Conservation (phyloP, 2,797 vertebrate species). For the Coracias cyanogaster region DNA sequence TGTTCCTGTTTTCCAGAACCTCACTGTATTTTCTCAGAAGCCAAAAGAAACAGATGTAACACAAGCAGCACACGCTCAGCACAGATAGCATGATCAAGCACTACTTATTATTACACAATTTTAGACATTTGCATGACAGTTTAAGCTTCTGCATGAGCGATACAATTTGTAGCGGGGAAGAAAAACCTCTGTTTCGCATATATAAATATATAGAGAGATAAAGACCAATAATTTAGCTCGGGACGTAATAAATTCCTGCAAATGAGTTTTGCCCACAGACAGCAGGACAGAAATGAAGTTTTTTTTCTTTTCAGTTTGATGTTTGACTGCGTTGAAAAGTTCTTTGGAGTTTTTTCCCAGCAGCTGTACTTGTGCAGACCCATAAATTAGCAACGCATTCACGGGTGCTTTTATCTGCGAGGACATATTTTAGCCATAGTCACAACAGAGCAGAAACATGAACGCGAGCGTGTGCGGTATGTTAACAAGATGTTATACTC, state of each 20-base stretch:
- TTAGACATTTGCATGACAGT: not conserved
- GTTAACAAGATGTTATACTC: slow-evolving; percentile 36
- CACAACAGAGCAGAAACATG: slow-evolving; percentile 39
- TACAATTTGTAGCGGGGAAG: not conserved
- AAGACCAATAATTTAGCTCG: not conserved
- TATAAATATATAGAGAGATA: not conserved
- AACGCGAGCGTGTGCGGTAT: slow-evolving; percentile 16
- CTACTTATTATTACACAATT: not conserved
- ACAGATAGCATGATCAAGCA: not conserved
- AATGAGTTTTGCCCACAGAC: not conserved
- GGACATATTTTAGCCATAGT: not conserved
- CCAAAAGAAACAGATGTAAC: not conserved
- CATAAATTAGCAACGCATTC: slow-evolving; percentile 4
- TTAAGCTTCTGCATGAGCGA: not conserved
- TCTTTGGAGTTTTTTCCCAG: not conserved
- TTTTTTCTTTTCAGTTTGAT: not conserved
- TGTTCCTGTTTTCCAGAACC: not conserved
- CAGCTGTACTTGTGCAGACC: not conserved
- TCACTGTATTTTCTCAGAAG: not conserved
- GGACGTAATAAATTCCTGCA: not conserved
- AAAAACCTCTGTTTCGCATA: not conserved
- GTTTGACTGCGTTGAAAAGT: slow-evolving; percentile 3
- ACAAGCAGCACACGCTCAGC: not conserved
- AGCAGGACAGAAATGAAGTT: not conserved
- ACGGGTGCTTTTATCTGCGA: slow-evolving; percentile 20